Percentiles rank a stretch among this genome's conserved stretches.
phyloP scores from a whole-genome alignment of 2,888 invertebrate species.

The Mythimna impura region DNA sequence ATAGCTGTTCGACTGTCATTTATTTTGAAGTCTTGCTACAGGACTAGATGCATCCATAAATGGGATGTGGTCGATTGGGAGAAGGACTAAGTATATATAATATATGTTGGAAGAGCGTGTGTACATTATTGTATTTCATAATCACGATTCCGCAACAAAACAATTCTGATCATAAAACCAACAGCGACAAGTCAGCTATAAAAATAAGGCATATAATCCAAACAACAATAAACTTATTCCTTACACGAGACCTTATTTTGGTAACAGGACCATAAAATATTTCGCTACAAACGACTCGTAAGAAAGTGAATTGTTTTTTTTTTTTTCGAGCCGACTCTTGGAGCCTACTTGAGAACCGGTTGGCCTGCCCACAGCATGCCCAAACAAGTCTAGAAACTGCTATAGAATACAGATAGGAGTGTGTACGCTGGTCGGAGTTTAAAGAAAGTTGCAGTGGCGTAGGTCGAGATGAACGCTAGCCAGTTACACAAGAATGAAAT shows the following conservation, averaged over 20 bases:
- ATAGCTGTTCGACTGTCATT: slow-evolving; percentile 16
- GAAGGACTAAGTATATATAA: background rate
- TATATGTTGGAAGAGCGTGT: background rate
- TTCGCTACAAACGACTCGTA: slow-evolving; percentile 53
- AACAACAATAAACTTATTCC: slow-evolving; percentile 64
- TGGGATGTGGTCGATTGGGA: background rate
- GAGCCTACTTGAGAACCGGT: slow-evolving; percentile 72
- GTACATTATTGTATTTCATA: slow-evolving; percentile 38
- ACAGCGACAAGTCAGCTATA: slow-evolving; percentile 55
- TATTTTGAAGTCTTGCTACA: slow-evolving; percentile 26
- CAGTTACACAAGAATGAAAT: slow-evolving; percentile 68
- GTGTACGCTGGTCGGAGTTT: slow-evolving; percentile 67
- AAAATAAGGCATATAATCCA: slow-evolving; percentile 54
- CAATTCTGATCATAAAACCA: slow-evolving; percentile 56
- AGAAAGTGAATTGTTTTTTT: slow-evolving; percentile 60
- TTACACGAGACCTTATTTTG: slow-evolving; percentile 55
- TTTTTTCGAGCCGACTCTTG: slow-evolving; percentile 36
- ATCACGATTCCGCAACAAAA: slow-evolving; percentile 57
- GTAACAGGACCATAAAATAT: slow-evolving; percentile 63
- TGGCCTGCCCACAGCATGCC: slow-evolving; percentile 59
- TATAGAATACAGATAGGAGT: slow-evolving; percentile 60
- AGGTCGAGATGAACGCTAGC: slow-evolving; percentile 79
- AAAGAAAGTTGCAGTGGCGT: slow-evolving; percentile 86
- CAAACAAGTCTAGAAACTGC: slow-evolving; percentile 73
- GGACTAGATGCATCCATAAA: background rate